Conservation (phyloP, 2,888 invertebrate genomes). For the Vanessa cardui region DNA sequence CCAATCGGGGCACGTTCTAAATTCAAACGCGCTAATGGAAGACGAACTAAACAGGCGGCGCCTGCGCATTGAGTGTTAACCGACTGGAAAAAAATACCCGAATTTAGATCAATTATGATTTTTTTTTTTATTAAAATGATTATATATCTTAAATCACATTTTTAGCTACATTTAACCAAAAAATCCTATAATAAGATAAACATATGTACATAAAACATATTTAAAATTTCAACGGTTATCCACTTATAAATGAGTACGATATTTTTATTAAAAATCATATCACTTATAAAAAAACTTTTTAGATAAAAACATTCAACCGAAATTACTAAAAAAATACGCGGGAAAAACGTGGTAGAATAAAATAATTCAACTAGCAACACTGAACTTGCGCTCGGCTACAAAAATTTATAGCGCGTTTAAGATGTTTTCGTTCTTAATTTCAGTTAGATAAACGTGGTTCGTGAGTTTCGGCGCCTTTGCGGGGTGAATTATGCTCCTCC, state of each 20-base stretch:
- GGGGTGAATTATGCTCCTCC: constrained; percentile 67
- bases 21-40: constrained; percentile 79
- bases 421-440: constrained; percentile 79
- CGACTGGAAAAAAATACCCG: constrained; percentile 35
- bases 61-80: constrained; percentile 66
- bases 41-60: constrained; percentile 65
- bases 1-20: constrained; percentile 73
- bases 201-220: too few species aligned
- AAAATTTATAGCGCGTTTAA: constrained; percentile 72
- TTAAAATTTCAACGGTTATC: too few species aligned
- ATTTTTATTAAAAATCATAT: too few species aligned
- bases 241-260: too few species aligned
- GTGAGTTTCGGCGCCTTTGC: constrained; percentile 71
- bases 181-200: too few species aligned
- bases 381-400: constrained; percentile 59
- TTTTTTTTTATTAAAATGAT: background rate
- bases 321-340: background rate
- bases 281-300: background rate
- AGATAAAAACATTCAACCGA: background rate
- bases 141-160: too few species aligned
- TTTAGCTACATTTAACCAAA: too few species aligned
- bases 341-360: constrained; percentile 33
- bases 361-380: constrained; percentile 58
- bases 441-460: constrained; percentile 69
- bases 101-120: background rate